Percentiles rank a stretch among this genome's conserved stretches.
phyloP scores from a whole-genome alignment of 2,113 vertebrate species.

The Pardalotus punctatus region DNA sequence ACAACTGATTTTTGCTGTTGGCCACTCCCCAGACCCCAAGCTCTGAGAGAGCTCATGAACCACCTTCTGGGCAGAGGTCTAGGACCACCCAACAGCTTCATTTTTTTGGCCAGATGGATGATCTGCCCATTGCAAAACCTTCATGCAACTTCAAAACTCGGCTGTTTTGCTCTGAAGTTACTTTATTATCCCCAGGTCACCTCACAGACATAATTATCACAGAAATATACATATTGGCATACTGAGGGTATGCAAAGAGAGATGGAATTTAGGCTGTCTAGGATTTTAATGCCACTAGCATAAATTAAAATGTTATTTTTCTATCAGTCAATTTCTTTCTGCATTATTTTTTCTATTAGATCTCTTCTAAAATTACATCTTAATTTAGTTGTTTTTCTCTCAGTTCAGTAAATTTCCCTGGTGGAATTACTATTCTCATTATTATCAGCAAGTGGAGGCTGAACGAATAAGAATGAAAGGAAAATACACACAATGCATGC shows the following conservation, averaged over 20 bases:
- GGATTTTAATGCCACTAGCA: background rate
- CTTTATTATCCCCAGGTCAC: background rate
- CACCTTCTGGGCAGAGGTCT: background rate
- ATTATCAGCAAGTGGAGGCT: background rate
- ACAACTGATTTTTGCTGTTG: background rate
- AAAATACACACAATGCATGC: background rate
- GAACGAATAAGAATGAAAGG: background rate
- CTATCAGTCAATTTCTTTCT: background rate
- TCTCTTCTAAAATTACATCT: background rate
- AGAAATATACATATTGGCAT: background rate
- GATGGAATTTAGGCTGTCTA: background rate
- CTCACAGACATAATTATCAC: background rate
- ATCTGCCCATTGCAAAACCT: background rate
- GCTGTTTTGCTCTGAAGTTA: background rate
- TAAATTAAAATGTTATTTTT: background rate
- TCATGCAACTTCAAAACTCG: background rate
- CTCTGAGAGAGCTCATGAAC: background rate
- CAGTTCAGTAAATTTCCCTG: background rate
- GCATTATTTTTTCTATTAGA: background rate
- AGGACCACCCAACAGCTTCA: background rate
- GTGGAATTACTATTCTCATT: background rate
- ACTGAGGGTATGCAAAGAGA: background rate
- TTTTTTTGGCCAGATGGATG: background rate
- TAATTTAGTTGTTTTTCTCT: background rate
- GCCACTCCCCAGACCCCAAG: background rate